Conservation (phyloP, 2,888 invertebrate species). For the Nymphalis c-album region DNA sequence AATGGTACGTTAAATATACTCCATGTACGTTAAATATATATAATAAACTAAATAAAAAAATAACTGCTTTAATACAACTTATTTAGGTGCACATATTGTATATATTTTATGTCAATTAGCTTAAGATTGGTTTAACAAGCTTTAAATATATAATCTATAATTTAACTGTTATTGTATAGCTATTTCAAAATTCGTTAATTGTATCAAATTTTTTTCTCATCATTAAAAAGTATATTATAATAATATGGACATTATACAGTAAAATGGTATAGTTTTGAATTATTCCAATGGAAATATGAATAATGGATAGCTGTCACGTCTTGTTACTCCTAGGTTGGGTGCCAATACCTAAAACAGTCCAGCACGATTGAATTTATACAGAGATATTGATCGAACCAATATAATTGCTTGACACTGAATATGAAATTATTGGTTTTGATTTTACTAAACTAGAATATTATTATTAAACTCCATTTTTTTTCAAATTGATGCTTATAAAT, state of each 20-base stretch:
- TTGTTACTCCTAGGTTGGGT: constrained; percentile 34
- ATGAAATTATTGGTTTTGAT: constrained; percentile 12
- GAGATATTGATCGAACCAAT: constrained; percentile 27
- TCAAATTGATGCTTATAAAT: neutral
- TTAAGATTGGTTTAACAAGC: too few relatives aligned
- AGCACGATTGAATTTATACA: constrained; percentile 28
- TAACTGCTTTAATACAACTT: too few relatives aligned
- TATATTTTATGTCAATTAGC: too few relatives aligned
- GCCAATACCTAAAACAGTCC: constrained; percentile 31
- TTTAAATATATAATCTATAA: too few relatives aligned
- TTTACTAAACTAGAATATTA: neutral
- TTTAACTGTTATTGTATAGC: too few relatives aligned
- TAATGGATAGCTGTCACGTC: constrained; percentile 40
- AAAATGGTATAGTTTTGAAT: constrained; percentile 38
- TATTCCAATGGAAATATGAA: constrained; percentile 42
- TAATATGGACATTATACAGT: constrained; percentile 22
- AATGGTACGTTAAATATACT: too few relatives aligned
- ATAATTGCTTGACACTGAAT: constrained; percentile 28
- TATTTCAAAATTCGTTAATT: too few relatives aligned
- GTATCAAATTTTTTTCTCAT: too few relatives aligned
- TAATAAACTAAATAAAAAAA: too few relatives aligned
- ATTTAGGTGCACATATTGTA: too few relatives aligned
- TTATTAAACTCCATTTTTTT: neutral
- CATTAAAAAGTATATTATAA: constrained; percentile 5
- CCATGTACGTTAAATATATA: too few relatives aligned